Evolutionary conservation across 2,113 vertebrate genomes (phyloP), one percentile per base, ranked within the genome.

Genomic region (Laticauda colubrina): DNA sequence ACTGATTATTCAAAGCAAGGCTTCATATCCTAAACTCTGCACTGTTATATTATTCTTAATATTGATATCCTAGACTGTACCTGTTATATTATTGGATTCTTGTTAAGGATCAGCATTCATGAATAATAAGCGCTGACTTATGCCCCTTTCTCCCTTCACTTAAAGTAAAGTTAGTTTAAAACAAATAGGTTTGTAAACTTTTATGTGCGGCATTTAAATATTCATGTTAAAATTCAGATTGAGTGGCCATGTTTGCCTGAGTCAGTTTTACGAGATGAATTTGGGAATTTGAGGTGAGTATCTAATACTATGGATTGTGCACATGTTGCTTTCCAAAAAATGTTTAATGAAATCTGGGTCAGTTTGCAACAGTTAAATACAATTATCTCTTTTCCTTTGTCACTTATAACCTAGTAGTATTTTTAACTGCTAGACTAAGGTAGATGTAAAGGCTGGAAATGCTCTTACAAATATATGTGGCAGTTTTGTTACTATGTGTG

Each of bases 161-260:
- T 95, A 93, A 95, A 97, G 95, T 94, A 95, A 92, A 97, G 96
- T 97, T 97, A 95, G 97, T 98, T 97, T 97, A 96, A 97, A 97
- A 97, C 97, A 97, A 97, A 97, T 96, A 97, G 95, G 93, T 96
- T 96, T 96, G 96, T 96, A 97, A 96, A 96, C 96, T 96, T 95
- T 95, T 96, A 96, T 94, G 96, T 93, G 95, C 92, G 96, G 96
- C 97, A 97, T 98, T 97, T 97, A 97, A 98, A 97, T 98, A 97
- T 95, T 96, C 95, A n/a, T 95, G 96, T 98, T 97, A 97, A 97
- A 96, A 97, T 98, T 97, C 97, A 98, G 81, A 95, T 94, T 93
- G 93, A 94, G 95, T 95, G 93, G 95, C 94, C 88, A 87, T 94
- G 94, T 97, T 95, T 98, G 97, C 97, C 96, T 93, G 95, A 97